Evolutionary conservation across 1,140 invertebrate species (phyloP), one percentile per base, ranked within the genome.

Genomic region (Caerostris extrusa): DNA sequence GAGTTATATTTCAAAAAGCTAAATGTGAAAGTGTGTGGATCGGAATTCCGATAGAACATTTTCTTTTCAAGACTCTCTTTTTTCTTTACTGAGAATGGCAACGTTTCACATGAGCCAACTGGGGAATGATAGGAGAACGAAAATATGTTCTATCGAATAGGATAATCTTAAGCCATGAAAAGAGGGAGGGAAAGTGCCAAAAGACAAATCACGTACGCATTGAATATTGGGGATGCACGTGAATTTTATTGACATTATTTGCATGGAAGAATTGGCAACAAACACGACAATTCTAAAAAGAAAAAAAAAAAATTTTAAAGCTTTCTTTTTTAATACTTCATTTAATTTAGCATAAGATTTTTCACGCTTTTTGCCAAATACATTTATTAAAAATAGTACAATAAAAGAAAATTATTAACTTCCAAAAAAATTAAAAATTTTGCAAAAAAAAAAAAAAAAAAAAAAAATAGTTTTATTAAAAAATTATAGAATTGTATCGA

Each of bases 1-100:
- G 82, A 83, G 82, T 83, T 83, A 83, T 83, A 83, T 83, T 83
- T 83, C 82, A 83, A 58, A 34, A 58, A 83, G 82, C 56, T 83
- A 83, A 83, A 83, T 55, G 53, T 56, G 82, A 83, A 83, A 83
- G 82, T 77, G 17, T 55, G 82, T 83, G 82, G 53, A 83, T 83
- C 82, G 19, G 82, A 83, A 83, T 83, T 58, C 82, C 82, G 50
- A 58, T 7, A 83, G 53, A 64, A 50, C 64, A 19, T 64, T 89
- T 55, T 89, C 64, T 69, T 89, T 87, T 69, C 34, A 69, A n/a
- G 50, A 17, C n/a, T 89, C 17, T 69, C 6, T 64, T 55, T 34
- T 56, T 14, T 55, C 17, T 10, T 58, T 58, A 17, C 55, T 57
- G 4, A 7, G 55, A 85, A 85, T 56, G 57, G n/a, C 55, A 85